Conservation (phyloP, 2,797 vertebrate species). For the Aldrovandia affinis region DNA sequence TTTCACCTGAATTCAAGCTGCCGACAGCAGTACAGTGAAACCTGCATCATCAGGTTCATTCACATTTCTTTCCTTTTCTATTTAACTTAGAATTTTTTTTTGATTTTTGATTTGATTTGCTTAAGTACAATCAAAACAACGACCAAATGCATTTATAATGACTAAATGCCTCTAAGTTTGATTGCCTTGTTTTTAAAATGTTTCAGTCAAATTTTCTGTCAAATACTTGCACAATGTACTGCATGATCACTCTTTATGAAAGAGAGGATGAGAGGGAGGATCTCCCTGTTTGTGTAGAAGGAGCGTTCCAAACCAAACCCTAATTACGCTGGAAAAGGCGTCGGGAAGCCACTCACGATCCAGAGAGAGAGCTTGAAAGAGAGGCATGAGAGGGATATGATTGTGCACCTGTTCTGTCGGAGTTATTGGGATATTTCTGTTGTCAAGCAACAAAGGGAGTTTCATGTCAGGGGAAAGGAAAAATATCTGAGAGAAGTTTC, state of each 20-base stretch:
- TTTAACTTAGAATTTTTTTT: no score
- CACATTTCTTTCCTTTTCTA: no score
- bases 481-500: constrained; percentile 39
- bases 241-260: not conserved
- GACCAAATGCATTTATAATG: no score
- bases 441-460: constrained; percentile 41
- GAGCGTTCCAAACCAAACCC: not conserved
- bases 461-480: constrained; percentile 25
- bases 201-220: not conserved
- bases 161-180: no score
- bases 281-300: not conserved
- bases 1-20: no score
- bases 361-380: not conserved
- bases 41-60: no score
- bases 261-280: not conserved
- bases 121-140: no score
- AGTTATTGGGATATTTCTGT: constrained; percentile 30
- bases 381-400: constrained; percentile 18
- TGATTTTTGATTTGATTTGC: no score
- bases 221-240: not conserved
- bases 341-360: constrained; percentile 18
- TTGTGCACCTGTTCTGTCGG: constrained; percentile 39
- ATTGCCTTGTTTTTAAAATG: no score
- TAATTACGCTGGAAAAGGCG: constrained; percentile 28
- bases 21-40: no score